Percentiles rank a stretch among this genome's conserved stretches.
phyloP scores from a whole-genome alignment of 2,888 invertebrate species.

The Tinea trinotella region DNA sequence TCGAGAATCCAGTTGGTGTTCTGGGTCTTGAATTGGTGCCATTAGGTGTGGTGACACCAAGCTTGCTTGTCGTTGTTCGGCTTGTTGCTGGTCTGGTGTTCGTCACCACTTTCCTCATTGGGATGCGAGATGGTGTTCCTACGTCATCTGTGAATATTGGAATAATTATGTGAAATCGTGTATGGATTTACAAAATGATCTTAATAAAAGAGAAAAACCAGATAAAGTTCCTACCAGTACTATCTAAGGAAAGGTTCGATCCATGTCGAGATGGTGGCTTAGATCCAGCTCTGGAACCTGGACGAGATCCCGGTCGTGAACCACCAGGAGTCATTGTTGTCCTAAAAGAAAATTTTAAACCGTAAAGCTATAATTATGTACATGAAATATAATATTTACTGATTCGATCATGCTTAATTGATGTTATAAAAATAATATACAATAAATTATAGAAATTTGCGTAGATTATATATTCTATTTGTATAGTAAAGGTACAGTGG shows the following conservation, averaged over 20 bases:
- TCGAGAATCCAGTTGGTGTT: conserved; percentile 84
- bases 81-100: conserved; percentile 72
- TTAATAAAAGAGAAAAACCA: conserved; percentile 20
- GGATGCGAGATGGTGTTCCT: conserved; percentile 85
- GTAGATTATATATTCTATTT: neutral
- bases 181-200: conserved; percentile 17
- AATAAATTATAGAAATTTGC: neutral
- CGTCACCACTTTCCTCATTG: conserved; percentile 77
- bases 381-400: neutral
- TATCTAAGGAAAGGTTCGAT: conserved; percentile 91
- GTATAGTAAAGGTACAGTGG: neutral
- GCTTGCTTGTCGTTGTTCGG: conserved; percentile 74
- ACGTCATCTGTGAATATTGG: conserved; percentile 80
- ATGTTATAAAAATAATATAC: neutral
- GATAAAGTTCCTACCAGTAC: conserved; percentile 76
- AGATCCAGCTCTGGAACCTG: conserved; percentile 88
- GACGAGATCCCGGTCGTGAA: conserved; percentile 87
- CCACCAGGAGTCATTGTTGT: conserved; percentile 84
- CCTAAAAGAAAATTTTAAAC: conserved; percentile 56
- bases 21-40: conserved; percentile 76
- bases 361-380: no score
- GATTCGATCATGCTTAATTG: neutral
- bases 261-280: conserved; percentile 95
- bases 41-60: conserved; percentile 72
- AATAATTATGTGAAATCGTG: neutral